Base-by-base conservation (phyloP, 2,888 invertebrate genomes). In the Rhingia campestris region DNA sequence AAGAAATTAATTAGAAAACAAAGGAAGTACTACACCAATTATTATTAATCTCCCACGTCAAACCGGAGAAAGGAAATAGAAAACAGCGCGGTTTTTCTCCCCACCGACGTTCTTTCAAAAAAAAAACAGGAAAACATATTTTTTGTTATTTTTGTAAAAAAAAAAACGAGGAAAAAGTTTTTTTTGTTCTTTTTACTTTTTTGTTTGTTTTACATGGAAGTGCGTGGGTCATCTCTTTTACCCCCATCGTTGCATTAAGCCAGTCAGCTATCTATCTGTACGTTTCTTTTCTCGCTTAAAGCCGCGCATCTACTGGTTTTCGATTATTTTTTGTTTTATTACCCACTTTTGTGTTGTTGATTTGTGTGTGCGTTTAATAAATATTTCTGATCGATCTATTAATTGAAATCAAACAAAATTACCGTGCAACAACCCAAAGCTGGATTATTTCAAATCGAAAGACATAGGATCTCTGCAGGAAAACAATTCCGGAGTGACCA, bases 401-500 rank as follows among this genome's bases (percentile, higher is more conserved):
- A 47, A 66, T 73, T 70, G 22, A 43, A 75, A 73, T 79, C 35
- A 54, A 56, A 74, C 32, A 41, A 63, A 58, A 59, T 39, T 22
- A 12, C 12, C 45, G 63, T 74, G 69, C 41, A 82, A 82, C 87
- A 90, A 90, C 88, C 87, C 89, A 89, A 91, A 91, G 89, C 91
- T 91, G 91, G 91, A 91, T 91, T 91, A 91, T 89, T 89, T 89
- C 86, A 91, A 91, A 91, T 90, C 90, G 88, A 91, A 89, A 89
- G 91, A 90, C 87, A 90, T 91, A 89, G 91, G 91, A 88, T 89
- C 91, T 89, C 89, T 91, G 87, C 91, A 91, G 90, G 91, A 91
- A 89, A 91, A 91, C 87, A 91, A 91, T 87, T 90, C 90, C 88
- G 89, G 90, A 89, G 90, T 90, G 90, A 91, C 90, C 89, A 90